Conservation (phyloP, 1,140 invertebrate genomes). For the Teleopsis dalmanni region DNA sequence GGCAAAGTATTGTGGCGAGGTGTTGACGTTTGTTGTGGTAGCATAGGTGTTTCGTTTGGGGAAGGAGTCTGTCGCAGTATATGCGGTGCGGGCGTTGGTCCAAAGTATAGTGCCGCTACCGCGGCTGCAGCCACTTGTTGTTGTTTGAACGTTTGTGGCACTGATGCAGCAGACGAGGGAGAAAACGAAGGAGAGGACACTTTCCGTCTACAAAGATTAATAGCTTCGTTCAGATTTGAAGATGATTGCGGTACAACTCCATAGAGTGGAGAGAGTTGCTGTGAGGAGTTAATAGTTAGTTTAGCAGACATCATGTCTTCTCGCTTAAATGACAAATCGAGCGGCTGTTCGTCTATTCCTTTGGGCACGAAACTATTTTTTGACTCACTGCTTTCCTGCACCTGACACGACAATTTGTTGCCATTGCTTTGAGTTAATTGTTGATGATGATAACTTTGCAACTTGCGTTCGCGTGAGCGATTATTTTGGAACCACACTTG, state of each 20-base stretch:
- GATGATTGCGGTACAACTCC: slow-evolving; percentile 39
- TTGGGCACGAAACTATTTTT: neutral
- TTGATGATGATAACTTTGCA: slow-evolving; percentile 36
- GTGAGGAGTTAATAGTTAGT: slow-evolving; percentile 48
- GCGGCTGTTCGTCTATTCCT: slow-evolving; percentile 60
- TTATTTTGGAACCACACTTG: slow-evolving; percentile 99
- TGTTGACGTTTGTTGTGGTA: slow-evolving; percentile 9
- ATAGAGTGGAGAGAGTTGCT: slow-evolving; percentile 54
- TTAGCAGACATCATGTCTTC: slow-evolving; percentile 32
- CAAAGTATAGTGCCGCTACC: slow-evolving; percentile 22
- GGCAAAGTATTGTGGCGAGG: slow-evolving; percentile 16
- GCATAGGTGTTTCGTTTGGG: slow-evolving; percentile 45
- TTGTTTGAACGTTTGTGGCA: slow-evolving; percentile 14
- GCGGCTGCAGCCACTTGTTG: slow-evolving; percentile 23
- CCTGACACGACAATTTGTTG: slow-evolving; percentile 10
- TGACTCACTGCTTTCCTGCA: neutral
- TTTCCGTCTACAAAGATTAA: slow-evolving; percentile 63
- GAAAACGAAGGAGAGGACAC: slow-evolving; percentile 46
- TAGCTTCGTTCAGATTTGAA: slow-evolving; percentile 49
- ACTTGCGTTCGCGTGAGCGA: slow-evolving; percentile 79
- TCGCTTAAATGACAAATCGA: slow-evolving; percentile 81
- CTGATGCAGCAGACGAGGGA: slow-evolving; percentile 49
- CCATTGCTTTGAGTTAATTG: slow-evolving; percentile 4
- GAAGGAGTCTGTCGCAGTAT: slow-evolving; percentile 45
- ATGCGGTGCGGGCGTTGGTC: slow-evolving; percentile 20